Percentiles rank a stretch among this genome's conserved stretches.
phyloP scores from a whole-genome alignment of 2,888 invertebrate genomes.

The Lithosia quadra region DNA sequence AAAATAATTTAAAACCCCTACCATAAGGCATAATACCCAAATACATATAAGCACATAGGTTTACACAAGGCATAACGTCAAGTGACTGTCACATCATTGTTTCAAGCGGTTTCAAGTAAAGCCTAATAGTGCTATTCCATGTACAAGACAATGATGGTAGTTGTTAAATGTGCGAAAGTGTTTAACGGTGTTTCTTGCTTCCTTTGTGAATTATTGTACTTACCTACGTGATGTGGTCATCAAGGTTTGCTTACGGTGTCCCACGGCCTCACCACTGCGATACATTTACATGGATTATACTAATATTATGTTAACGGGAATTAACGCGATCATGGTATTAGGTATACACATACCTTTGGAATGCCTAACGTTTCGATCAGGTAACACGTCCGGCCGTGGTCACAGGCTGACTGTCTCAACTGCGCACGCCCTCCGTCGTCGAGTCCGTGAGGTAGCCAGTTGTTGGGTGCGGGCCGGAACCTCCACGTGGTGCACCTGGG shows the following conservation, averaged over 20 bases:
- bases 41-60: not conserved
- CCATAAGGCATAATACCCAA: not conserved
- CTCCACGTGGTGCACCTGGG: too few relatives aligned
- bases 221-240: not conserved
- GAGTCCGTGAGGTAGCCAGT: too few relatives aligned
- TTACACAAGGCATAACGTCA: not conserved
- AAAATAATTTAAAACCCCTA: too few relatives aligned
- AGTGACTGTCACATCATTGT: slow-evolving; percentile 28
- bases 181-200: slow-evolving; percentile 7
- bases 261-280: not conserved
- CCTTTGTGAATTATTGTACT: slow-evolving; percentile 11
- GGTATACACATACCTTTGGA: too few relatives aligned
- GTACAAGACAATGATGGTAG: slow-evolving; percentile 26
- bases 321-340: too few relatives aligned
- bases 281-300: not conserved
- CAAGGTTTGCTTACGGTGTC: not conserved
- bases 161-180: slow-evolving; percentile 8
- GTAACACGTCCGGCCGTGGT: too few relatives aligned
- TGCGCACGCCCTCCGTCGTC: too few relatives aligned
- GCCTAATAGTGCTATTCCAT: slow-evolving; percentile 21
- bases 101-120: slow-evolving; percentile 16
- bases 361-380: too few relatives aligned
- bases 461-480: too few relatives aligned
- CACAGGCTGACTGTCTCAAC: too few relatives aligned
- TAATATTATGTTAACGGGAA: not conserved